Base-by-base conservation (phyloP, 2,888 invertebrate genomes). In the Leuctra nigra region DNA sequence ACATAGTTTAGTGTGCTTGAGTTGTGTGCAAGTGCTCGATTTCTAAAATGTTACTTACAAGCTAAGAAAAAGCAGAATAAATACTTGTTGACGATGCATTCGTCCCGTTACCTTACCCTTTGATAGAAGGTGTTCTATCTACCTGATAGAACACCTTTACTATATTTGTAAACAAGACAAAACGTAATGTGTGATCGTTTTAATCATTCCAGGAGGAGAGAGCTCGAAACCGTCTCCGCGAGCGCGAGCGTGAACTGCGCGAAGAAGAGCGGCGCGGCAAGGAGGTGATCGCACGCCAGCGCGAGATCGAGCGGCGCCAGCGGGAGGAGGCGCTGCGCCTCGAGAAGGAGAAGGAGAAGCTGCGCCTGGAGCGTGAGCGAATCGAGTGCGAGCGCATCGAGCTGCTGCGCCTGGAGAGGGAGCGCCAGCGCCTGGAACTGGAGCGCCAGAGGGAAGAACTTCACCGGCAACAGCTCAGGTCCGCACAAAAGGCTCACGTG, bases 321-420 rank as follows among this genome's bases (percentile, higher is more conserved):
- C 81, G 90, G 3, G 87, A 87, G 68, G 93, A 95, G 73, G 88
- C 91, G 35, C 80, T 85, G 44, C 83, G 90, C 53, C 77, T 93
- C 53, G 87, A 86, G 59, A 78, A 88, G 52, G 91, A 92, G 70
- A 77, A 90, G 23, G 87, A 90, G 66, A 87, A 88, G 67, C 73
- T 92, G 61, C 80, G 87, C 46, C 74, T 88, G 13, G 95, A 95
- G 72, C 81, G 91, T 20, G 92, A 92, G 66, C 84, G 86, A 64
- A 83, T 94, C 54, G 95, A 95, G 68, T 81, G 89, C 2, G 92
- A 93, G 68, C 90, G 90, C 72, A 86, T 87, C 14, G 92, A 94
- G 68, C 71, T 93, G 22, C 74, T 93, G 63, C 82, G 89, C 53
- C 70, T 92, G 62, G 91, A 93, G 69, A 79, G 91, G 14, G 93